These are phyloP conservation scores for Acleris emargana DNA, from an alignment of 2,888 invertebrate species.

Conservation along the genomic window DNA sequence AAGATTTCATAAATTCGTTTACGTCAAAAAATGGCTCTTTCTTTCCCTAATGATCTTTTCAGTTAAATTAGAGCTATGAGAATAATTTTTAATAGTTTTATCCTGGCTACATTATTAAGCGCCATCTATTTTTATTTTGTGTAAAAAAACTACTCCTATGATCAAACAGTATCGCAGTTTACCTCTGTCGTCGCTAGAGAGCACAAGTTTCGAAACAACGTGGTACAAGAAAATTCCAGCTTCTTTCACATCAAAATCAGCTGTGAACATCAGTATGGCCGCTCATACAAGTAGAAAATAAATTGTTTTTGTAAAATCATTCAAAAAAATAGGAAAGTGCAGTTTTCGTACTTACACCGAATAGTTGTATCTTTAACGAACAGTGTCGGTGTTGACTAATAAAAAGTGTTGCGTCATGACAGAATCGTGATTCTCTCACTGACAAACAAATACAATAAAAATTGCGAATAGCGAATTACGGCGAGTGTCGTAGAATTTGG, in stretches of 20 bases:
- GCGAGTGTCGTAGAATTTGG: constrained; percentile 55
- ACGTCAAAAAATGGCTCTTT: too few species aligned
- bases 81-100: too few species aligned
- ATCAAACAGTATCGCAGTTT: constrained; percentile 54
- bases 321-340: constrained; percentile 73
- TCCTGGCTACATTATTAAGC: constrained; percentile 9
- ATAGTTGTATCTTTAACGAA: constrained; percentile 59
- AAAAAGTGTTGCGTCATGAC: constrained; percentile 84
- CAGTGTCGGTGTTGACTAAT: constrained; percentile 72
- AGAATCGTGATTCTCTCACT: constrained; percentile 75
- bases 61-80: too few species aligned
- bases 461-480: constrained; percentile 65
- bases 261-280: constrained; percentile 84
- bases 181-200: constrained; percentile 50
- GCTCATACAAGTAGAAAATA: constrained; percentile 74
- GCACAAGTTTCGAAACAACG: constrained; percentile 73
- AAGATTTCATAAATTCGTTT: too few species aligned
- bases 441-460: constrained; percentile 83
- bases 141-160: constrained; percentile 39
- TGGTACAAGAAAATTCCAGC: constrained; percentile 69
- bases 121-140: constrained; percentile 12
- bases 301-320: constrained; percentile 71
- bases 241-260: constrained; percentile 83
- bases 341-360: constrained; percentile 72
- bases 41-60: too few species aligned